Conservation (phyloP, 2,888 invertebrate species). For the Pachymerium ferrugineum region DNA sequence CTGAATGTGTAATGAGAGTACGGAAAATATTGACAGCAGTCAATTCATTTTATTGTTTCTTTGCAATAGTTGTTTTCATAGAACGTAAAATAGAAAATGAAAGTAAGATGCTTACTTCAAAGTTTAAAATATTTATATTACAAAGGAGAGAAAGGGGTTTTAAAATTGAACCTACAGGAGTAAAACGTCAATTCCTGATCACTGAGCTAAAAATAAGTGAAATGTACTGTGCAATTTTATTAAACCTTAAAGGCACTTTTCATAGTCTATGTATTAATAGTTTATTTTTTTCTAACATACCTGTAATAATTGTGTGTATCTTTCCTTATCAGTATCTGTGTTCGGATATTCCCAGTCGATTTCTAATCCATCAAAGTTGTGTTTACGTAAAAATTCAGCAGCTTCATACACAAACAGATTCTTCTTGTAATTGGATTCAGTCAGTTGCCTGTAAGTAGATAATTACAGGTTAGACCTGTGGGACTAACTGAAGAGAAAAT, state of each 20-base stretch:
- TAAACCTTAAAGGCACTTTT: background rate
- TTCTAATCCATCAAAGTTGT: slow-evolving; percentile 86
- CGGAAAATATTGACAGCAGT: no score
- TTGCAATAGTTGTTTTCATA: no score
- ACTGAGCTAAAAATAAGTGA: no score
- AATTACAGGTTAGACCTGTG: background rate
- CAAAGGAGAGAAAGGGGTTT: no score
- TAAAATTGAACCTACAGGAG: no score
- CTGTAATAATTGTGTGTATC: slow-evolving; percentile 75
- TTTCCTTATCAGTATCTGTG: slow-evolving; percentile 85
- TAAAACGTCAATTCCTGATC: no score
- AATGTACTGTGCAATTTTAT: background rate
- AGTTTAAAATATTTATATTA: no score
- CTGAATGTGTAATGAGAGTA: no score
- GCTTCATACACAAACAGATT: slow-evolving; percentile 93
- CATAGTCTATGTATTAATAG: background rate
- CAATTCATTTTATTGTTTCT: no score
- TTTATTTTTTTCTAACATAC: slow-evolving; percentile 27
- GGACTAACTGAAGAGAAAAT: background rate
- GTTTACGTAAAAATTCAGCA: slow-evolving; percentile 83
- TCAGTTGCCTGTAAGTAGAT: slow-evolving; percentile 71
- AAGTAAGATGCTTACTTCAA: no score
- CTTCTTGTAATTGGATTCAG: slow-evolving; percentile 85
- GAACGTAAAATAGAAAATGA: no score
- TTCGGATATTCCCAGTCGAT: slow-evolving; percentile 92